A percentile compares a stretch with the other conserved stretches of the same genome.
phyloP scores from a whole-genome alignment of 2,888 invertebrate genomes.

The Zelleria hepariella region DNA sequence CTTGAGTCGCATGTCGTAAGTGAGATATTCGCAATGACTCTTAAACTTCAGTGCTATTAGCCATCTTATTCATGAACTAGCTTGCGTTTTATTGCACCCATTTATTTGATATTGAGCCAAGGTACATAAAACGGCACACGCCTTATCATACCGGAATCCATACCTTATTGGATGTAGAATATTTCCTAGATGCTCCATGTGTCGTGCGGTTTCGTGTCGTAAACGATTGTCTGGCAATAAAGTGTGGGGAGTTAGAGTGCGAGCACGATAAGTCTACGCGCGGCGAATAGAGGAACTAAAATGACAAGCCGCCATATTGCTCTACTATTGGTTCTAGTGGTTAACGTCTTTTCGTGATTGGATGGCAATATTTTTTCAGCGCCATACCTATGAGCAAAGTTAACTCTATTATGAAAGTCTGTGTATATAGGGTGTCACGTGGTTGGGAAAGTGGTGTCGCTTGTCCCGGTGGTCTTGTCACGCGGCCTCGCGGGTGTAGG shows the following conservation, averaged over 20 bases:
- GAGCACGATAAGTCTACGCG: no score
- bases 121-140: not conserved
- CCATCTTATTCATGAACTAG: not conserved
- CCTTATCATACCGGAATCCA: not conserved
- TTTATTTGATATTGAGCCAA: not conserved
- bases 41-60: not conserved
- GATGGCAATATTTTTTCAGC: no score
- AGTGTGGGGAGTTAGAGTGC: not conserved
- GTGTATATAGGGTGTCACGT: not conserved
- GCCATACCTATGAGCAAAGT: no score
- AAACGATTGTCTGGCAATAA: not conserved
- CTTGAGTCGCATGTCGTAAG: conserved; percentile 31
- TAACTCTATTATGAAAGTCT: not conserved
- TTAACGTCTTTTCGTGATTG: no score
- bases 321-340: no score
- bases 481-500: conserved; percentile 6
- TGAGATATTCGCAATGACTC: conserved; percentile 28
- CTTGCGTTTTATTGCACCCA: not conserved
- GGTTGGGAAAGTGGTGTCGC: not conserved
- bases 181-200: not conserved
- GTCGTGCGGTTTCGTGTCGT: not conserved
- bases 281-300: no score
- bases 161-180: not conserved
- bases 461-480: conserved; percentile 3
- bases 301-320: no score